Percentiles rank a stretch among this genome's conserved stretches.
These are phyloP conservation scores for Volucella inflata DNA, from an alignment of 2,888 invertebrate species.

Conservation along the genomic window DNA sequence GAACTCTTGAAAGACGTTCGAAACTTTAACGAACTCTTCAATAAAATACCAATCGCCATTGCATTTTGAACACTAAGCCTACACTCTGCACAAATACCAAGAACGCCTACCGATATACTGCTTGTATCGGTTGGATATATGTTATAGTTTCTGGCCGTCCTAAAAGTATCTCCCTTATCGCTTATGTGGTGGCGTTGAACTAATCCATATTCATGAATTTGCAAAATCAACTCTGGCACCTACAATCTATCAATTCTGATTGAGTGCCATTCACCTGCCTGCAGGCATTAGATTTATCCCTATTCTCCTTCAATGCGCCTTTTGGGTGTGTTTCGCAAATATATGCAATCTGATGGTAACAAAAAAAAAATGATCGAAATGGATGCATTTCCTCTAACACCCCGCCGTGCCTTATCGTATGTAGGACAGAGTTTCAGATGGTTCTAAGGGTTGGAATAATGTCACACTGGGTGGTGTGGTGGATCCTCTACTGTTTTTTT, in stretches of 20 bases:
- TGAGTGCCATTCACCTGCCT: slow-evolving; percentile 73
- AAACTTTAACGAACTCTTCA: too few relatives aligned
- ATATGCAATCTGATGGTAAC: slow-evolving; percentile 29
- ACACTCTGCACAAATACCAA: too few relatives aligned
- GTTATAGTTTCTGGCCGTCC: background rate
- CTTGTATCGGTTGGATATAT: background rate
- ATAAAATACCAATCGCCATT: too few relatives aligned
- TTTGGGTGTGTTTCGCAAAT: slow-evolving; percentile 30
- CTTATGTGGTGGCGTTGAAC: slow-evolving; percentile 27
- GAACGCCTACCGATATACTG: too few relatives aligned
- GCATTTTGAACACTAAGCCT: too few relatives aligned
- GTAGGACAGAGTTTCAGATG: slow-evolving; percentile 32
- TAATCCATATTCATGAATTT: slow-evolving; percentile 73
- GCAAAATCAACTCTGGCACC: slow-evolving; percentile 70
- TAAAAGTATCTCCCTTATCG: slow-evolving; percentile 32
- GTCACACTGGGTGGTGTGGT: background rate
- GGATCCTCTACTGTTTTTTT: background rate
- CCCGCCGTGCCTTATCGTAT: background rate
- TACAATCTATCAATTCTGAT: slow-evolving; percentile 74
- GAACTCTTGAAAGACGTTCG: too few relatives aligned
- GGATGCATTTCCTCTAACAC: background rate
- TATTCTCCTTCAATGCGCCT: background rate
- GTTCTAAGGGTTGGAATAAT: slow-evolving; percentile 42
- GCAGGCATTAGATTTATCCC: slow-evolving; percentile 65
- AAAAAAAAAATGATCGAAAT: slow-evolving; percentile 28